Evolutionary conservation across 1,140 invertebrate genomes (phyloP).

Genomic region (Zelostemma sp.): DNA sequence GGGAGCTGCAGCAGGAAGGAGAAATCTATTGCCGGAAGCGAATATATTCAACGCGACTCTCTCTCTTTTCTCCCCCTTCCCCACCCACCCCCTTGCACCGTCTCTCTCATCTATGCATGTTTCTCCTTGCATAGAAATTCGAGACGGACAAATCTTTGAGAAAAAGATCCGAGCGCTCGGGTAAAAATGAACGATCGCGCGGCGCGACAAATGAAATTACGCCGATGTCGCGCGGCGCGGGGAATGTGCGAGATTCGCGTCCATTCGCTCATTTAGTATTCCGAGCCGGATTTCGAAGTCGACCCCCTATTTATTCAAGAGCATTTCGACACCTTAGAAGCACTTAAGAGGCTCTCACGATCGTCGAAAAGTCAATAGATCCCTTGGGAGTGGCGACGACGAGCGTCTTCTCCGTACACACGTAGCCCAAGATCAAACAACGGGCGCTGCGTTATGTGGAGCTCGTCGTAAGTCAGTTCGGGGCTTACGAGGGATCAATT

Average conservation of each 20-base stretch:
- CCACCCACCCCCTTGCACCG: conserved; percentile 14
- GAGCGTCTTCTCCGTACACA: conserved; percentile 52
- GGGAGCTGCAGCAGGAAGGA: conserved; percentile 45
- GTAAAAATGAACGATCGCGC: conserved; percentile 18
- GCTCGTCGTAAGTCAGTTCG: conserved; percentile 38
- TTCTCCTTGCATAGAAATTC: conserved; percentile 63
- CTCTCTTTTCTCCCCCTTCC: conserved; percentile 34
- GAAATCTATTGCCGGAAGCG: conserved; percentile 70
- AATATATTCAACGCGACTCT: conserved; percentile 60
- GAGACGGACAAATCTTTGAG: conserved; percentile 49
- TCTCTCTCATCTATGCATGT: too few relatives aligned
- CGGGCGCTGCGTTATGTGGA: conserved; percentile 37
- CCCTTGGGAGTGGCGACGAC: conserved; percentile 55
- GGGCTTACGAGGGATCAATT: conserved; percentile 45
- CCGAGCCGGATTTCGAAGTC: conserved; percentile 57
- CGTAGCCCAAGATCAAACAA: conserved; percentile 50
- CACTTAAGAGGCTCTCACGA: conserved; percentile 58
- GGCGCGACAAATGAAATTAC: conserved; percentile 7
- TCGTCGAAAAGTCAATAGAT: conserved; percentile 58
- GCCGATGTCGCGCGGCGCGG: conserved; percentile 5
- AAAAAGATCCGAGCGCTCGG: background rate
- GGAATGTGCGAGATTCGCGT: conserved; percentile 32
- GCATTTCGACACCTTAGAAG: conserved; percentile 56
- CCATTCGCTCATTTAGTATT: conserved; percentile 50
- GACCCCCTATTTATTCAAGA: conserved; percentile 64